These are phyloP conservation scores for Ennomos erosarius DNA, from an alignment of 2,888 invertebrate species.

Conservation along the genomic window DNA sequence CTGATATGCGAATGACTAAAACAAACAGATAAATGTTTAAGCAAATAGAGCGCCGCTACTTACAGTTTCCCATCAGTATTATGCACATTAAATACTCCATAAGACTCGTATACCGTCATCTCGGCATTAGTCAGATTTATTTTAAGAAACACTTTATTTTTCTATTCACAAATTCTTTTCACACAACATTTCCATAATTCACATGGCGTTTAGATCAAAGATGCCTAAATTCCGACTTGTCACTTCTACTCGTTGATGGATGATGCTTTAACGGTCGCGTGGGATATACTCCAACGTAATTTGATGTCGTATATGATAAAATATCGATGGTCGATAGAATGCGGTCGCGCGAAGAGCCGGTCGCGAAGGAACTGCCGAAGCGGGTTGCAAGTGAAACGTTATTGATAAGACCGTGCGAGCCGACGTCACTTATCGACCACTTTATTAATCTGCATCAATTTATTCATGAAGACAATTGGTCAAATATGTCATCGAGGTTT, in stretches of 20 bases:
- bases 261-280: slow-evolving; percentile 34
- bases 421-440: slow-evolving; percentile 75
- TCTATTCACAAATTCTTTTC: slow-evolving; percentile 42
- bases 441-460: slow-evolving; percentile 82
- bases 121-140: slow-evolving; percentile 69
- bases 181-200: slow-evolving; percentile 46
- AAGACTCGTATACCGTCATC: slow-evolving; percentile 63
- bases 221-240: slow-evolving; percentile 31
- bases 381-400: slow-evolving; percentile 65
- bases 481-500: slow-evolving; percentile 39
- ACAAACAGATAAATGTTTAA: slow-evolving; percentile 15
- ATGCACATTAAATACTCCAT: slow-evolving; percentile 68
- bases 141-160: slow-evolving; percentile 46
- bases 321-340: slow-evolving; percentile 45
- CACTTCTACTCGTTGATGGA: slow-evolving; percentile 41
- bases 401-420: slow-evolving; percentile 70
- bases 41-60: slow-evolving; percentile 48
- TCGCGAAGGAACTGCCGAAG: slow-evolving; percentile 68
- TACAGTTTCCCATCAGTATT: slow-evolving; percentile 80
- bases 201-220: slow-evolving; percentile 36
- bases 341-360: slow-evolving; percentile 62
- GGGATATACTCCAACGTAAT: slow-evolving; percentile 30
- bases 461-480: slow-evolving; percentile 76
- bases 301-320: slow-evolving; percentile 43
- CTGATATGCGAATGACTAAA: slow-evolving; percentile 17